Evolutionary conservation across 1,140 invertebrate genomes (phyloP).

Genomic region (Drosophila elegans): DNA sequence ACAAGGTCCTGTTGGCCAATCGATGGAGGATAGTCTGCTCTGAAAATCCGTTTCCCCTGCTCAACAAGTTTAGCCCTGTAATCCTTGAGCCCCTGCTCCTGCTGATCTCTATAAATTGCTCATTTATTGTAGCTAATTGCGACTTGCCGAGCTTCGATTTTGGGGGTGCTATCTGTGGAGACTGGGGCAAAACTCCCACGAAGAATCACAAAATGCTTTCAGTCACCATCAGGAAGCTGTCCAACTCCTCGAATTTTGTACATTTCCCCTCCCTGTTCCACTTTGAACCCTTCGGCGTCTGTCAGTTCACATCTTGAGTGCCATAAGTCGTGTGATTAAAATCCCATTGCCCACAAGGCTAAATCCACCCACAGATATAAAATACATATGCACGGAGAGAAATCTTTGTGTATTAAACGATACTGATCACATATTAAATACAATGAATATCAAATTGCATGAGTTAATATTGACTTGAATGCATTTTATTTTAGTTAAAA

Average conservation of each 20-base stretch:
- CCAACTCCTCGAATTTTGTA: slow-evolving; percentile 30
- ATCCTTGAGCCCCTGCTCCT: slow-evolving; percentile 12
- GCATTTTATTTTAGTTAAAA: too few relatives aligned
- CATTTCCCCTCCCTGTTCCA: slow-evolving; percentile 5
- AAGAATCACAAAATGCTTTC: slow-evolving; percentile 82
- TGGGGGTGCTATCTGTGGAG: slow-evolving; percentile 20
- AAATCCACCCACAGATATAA: slow-evolving; percentile 61
- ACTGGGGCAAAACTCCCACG: slow-evolving; percentile 62
- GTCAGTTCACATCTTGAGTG: slow-evolving; percentile 84
- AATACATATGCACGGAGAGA: slow-evolving; percentile 13
- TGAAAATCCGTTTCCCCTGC: slow-evolving; percentile 5
- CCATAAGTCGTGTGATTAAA: slow-evolving; percentile 85
- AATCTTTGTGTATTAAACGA: background rate
- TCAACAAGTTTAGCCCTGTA: slow-evolving; percentile 37
- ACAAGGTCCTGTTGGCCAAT: slow-evolving; percentile 51
- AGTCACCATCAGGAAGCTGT: slow-evolving; percentile 65
- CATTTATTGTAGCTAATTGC: slow-evolving; percentile 85
- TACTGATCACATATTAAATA: too few relatives aligned
- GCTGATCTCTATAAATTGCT: slow-evolving; percentile 71
- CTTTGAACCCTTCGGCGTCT: slow-evolving; percentile 74
- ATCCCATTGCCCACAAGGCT: slow-evolving; percentile 83
- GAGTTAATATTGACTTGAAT: too few relatives aligned
- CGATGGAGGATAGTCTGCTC: slow-evolving; percentile 38
- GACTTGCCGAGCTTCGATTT: slow-evolving; percentile 57
- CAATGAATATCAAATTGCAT: too few relatives aligned